phyloP scores from a whole-genome alignment of 2,113 vertebrate species.

The Aptenodytes forsteri region DNA sequence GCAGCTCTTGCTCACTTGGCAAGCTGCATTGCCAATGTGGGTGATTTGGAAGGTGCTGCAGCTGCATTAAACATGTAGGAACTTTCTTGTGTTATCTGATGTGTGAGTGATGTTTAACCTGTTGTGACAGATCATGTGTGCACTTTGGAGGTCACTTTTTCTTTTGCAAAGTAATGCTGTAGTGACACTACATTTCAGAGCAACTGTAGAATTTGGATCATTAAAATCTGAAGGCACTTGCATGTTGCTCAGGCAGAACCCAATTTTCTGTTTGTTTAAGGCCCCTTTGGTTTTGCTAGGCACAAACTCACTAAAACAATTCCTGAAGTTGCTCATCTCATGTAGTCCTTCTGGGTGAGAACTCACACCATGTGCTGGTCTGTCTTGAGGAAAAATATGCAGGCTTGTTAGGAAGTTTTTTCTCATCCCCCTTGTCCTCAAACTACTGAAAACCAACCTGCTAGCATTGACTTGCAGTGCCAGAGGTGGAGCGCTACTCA shows the following conservation, averaged over 20 bases:
- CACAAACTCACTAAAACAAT: background rate
- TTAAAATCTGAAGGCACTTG: background rate
- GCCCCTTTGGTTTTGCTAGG: background rate
- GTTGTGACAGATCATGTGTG: background rate
- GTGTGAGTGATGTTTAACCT: background rate
- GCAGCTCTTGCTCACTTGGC: background rate
- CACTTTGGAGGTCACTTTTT: background rate
- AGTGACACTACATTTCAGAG: background rate
- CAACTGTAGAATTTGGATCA: background rate
- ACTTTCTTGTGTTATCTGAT: background rate
- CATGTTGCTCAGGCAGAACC: background rate
- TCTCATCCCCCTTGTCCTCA: background rate
- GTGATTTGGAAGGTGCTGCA: background rate
- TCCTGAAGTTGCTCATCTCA: background rate
- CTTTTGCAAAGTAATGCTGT: background rate
- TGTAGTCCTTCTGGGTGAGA: background rate
- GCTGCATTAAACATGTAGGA: background rate
- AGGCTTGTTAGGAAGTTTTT: background rate
- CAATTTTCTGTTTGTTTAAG: background rate
- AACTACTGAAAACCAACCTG: background rate
- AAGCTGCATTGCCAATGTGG: background rate
- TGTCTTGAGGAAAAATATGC: background rate
- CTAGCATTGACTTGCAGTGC: background rate
- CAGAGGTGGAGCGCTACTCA: fast-evolving
- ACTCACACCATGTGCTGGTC: background rate